Evolutionary conservation across 1,140 invertebrate species (phyloP).

Genomic region (Diachasmimorpha longicaudata): DNA sequence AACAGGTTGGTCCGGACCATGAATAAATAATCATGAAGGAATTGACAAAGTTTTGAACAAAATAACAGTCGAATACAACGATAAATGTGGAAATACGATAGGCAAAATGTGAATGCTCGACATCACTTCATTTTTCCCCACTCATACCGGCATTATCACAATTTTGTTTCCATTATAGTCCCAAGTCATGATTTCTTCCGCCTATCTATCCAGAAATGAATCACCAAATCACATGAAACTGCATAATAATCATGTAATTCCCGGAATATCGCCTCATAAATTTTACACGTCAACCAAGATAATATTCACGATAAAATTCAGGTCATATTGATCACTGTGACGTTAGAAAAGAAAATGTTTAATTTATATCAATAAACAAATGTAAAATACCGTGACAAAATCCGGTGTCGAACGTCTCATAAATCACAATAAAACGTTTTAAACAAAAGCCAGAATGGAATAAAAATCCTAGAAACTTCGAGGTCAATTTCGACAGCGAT

Average conservation of each 20-base stretch:
- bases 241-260: not conserved
- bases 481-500: constrained; percentile 19
- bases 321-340: constrained; percentile 2
- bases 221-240: constrained; percentile 1
- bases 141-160: not conserved
- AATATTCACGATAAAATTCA: constrained; percentile 7
- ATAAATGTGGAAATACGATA: not conserved
- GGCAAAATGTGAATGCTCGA: not conserved
- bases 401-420: not conserved
- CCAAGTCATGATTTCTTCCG: too few relatives aligned
- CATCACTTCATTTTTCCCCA: not conserved
- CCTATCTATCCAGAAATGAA: not conserved
- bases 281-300: not conserved
- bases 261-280: not conserved
- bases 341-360: not conserved
- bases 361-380: constrained; percentile 9
- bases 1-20: too few relatives aligned
- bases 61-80: not conserved
- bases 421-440: not conserved
- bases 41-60: too few relatives aligned
- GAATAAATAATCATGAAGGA: too few relatives aligned
- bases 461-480: not conserved
- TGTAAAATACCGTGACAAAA: not conserved
- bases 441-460: not conserved
- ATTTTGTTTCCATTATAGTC: not conserved